A percentile compares a stretch with the other conserved stretches of the same genome.
These are phyloP conservation scores for Branchellion lobata DNA, from an alignment of 2,888 invertebrate genomes.

Conservation along the genomic window DNA sequence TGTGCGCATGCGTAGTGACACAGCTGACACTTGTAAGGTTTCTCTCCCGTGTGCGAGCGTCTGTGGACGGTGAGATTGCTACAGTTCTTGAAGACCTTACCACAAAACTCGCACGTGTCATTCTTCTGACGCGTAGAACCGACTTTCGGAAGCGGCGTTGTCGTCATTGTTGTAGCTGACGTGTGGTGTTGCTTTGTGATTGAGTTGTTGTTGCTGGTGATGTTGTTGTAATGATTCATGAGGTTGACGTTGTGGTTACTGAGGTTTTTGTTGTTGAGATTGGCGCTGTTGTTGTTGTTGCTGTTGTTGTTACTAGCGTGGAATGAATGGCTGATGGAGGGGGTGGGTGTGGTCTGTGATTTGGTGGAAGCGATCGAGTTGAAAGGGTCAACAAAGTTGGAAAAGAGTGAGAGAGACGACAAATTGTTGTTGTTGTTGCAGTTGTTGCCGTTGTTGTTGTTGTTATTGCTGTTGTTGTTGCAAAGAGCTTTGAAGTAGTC, in stretches of 20 bases:
- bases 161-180: background rate
- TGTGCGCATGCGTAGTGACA: constrained; percentile 99
- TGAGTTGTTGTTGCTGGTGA: background rate
- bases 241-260: background rate
- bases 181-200: background rate
- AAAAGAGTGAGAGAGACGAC: background rate
- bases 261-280: constrained; percentile 4
- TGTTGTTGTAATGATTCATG: background rate
- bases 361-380: background rate
- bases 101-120: constrained; percentile 65
- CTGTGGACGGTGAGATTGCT: constrained; percentile 63
- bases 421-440: background rate
- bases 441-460: background rate
- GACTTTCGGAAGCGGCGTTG: background rate
- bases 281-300: background rate
- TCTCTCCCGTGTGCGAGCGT: constrained; percentile 72
- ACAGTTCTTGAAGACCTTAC: constrained; percentile 88
- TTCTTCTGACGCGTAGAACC: constrained; percentile 53
- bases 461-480: background rate
- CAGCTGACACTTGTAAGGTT: constrained; percentile 94
- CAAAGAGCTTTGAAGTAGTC: background rate
- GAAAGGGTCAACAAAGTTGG: background rate
- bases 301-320: background rate
- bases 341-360: background rate
- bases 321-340: too few relatives aligned